A percentile compares a stretch with the other conserved stretches of the same genome.
Evolutionary conservation across 2,888 invertebrate genomes (phyloP).

Genomic region (Aproaerema taeniolella): DNA sequence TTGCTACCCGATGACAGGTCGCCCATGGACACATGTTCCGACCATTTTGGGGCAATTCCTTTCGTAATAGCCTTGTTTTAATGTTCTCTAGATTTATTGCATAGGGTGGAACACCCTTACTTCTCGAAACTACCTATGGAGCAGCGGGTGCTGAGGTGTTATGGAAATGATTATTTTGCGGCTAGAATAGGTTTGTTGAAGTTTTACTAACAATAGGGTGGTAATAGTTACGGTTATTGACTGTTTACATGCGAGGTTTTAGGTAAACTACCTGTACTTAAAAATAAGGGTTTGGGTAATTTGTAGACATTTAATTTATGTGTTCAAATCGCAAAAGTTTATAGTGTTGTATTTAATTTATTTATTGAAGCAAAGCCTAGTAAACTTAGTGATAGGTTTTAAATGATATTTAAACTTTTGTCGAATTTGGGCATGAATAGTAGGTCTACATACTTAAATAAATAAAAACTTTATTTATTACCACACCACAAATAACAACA

Average conservation of each 20-base stretch:
- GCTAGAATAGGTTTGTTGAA: slow-evolving; percentile 7
- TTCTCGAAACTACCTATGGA: slow-evolving; percentile 43
- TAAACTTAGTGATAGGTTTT: no score
- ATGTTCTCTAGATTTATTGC: slow-evolving; percentile 66
- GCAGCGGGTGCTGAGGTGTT: slow-evolving; percentile 34
- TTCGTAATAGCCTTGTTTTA: slow-evolving; percentile 69
- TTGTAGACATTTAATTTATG: no score
- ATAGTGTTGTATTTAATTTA: no score
- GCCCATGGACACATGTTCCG: slow-evolving; percentile 72
- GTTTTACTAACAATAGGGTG: neutral
- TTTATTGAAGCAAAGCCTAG: no score
- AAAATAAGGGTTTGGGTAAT: no score
- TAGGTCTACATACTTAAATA: no score
- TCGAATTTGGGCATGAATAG: no score
- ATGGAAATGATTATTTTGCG: slow-evolving; percentile 18
- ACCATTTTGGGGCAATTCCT: slow-evolving; percentile 74
- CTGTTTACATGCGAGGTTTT: neutral
- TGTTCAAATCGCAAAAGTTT: no score
- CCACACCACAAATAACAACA: no score
- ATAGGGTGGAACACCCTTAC: slow-evolving; percentile 48
- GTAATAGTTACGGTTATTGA: slow-evolving; percentile 1
- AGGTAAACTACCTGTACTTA: no score
- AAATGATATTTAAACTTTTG: no score
- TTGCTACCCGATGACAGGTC: slow-evolving; percentile 74
- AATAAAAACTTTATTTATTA: no score